A percentile compares a stretch with the other conserved stretches of the same genome.
These are phyloP conservation scores for Macaria liturata DNA, from an alignment of 2,888 invertebrate species.

Conservation along the genomic window DNA sequence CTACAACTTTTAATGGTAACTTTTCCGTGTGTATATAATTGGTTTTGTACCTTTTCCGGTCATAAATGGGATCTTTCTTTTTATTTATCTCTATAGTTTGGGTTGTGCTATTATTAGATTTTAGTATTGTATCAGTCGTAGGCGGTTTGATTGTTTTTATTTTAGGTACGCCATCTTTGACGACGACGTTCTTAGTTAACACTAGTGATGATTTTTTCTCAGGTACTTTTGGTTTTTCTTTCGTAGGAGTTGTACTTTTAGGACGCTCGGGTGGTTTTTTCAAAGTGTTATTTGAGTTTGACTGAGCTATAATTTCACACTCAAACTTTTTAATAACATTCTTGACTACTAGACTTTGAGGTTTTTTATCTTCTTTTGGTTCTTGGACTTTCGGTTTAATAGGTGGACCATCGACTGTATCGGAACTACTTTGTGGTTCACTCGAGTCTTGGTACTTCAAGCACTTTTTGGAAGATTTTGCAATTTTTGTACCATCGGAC, in stretches of 20 bases:
- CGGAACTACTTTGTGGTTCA: constrained; percentile 67
- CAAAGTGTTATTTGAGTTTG: constrained; percentile 53
- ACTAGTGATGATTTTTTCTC: constrained; percentile 82
- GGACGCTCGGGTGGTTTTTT: constrained; percentile 67
- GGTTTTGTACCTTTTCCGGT: constrained; percentile 73
- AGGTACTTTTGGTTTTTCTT: constrained; percentile 84
- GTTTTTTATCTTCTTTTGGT: constrained; percentile 38
- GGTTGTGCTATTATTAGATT: constrained; percentile 38
- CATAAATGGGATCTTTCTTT: constrained; percentile 69
- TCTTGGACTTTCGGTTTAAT: constrained; percentile 46
- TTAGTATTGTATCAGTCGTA: constrained; percentile 44
- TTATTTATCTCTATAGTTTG: constrained; percentile 41
- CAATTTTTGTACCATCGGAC: constrained; percentile 74
- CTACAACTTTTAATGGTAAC: constrained; percentile 68
- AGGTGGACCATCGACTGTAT: constrained; percentile 69
- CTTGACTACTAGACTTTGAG: constrained; percentile 65
- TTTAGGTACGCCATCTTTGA: constrained; percentile 79
- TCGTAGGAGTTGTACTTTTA: constrained; percentile 54
- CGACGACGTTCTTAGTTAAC: constrained; percentile 79
- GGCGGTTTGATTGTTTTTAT: constrained; percentile 71
- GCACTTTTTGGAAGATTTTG: constrained; percentile 69
- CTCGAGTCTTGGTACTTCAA: constrained; percentile 64
- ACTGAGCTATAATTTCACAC: constrained; percentile 71
- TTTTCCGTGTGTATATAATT: constrained; percentile 76
- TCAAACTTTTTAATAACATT: constrained; percentile 78